Conservation (phyloP, 1,140 invertebrate species). For the Globodera rostochiensis region DNA sequence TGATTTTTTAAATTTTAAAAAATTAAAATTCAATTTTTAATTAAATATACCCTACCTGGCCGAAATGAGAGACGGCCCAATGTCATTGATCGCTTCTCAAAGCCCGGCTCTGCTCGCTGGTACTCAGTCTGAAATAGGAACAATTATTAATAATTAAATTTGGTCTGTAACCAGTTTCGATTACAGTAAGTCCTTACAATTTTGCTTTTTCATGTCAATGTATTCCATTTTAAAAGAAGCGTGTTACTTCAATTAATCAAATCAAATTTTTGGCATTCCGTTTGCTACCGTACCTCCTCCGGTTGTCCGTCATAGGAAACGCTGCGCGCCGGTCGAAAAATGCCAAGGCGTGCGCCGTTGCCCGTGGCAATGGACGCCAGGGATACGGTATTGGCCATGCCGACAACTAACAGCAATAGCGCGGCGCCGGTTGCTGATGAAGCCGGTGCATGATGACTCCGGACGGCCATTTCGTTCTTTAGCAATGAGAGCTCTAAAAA, state of each 20-base stretch:
- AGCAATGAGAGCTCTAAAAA: too few species aligned
- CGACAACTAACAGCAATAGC: neutral
- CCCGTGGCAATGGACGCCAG: conserved; percentile 22
- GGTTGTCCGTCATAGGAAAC: conserved; percentile 1
- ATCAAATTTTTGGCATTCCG: too few species aligned
- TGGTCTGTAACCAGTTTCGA: too few species aligned
- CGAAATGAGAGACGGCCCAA: conserved; percentile 26
- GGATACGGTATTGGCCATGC: neutral
- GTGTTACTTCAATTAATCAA: too few species aligned
- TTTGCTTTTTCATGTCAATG: too few species aligned
- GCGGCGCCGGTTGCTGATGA: too few species aligned
- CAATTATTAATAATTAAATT: too few species aligned
- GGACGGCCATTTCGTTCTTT: too few species aligned
- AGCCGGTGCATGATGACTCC: too few species aligned
- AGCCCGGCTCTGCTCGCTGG: neutral
- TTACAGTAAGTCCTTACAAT: too few species aligned
- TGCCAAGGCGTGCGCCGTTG: conserved; percentile 1
- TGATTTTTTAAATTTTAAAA: neutral
- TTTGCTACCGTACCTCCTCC: neutral
- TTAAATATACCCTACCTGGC: neutral
- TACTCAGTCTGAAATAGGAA: neutral
- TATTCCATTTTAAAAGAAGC: too few species aligned
- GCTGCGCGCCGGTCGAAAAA: conserved; percentile 11
- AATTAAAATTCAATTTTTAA: neutral
- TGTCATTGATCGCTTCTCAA: conserved; percentile 26